A percentile compares a stretch with the other conserved stretches of the same genome.
Evolutionary conservation across 2,797 vertebrate genomes (phyloP).

Genomic region (Sebastes hubbsi): DNA sequence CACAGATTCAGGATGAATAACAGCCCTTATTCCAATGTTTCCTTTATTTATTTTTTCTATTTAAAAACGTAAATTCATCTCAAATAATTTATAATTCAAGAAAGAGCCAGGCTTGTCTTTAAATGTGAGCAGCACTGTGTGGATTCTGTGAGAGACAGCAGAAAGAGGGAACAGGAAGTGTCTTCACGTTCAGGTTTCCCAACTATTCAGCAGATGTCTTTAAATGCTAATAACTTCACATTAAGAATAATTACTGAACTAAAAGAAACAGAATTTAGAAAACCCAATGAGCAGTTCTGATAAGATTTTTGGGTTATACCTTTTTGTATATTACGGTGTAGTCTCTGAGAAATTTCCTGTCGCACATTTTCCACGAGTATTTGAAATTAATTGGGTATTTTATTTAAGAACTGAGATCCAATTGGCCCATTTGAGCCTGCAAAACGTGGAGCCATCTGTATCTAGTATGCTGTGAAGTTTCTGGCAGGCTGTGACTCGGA

Average conservation of each 20-base stretch:
- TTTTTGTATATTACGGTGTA: neutral
- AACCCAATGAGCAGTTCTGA: neutral
- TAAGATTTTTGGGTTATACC: neutral
- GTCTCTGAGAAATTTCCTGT: neutral
- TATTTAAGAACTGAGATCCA: neutral
- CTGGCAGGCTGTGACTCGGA: slow-evolving; percentile 15
- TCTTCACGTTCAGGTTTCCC: neutral
- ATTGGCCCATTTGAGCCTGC: neutral
- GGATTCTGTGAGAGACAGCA: neutral
- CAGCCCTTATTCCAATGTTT: neutral
- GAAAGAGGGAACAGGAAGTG: neutral
- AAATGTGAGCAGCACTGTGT: neutral
- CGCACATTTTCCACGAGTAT: neutral
- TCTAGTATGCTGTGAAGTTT: neutral
- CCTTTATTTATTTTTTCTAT: neutral
- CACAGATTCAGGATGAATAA: neutral
- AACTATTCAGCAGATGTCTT: neutral
- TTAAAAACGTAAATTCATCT: neutral
- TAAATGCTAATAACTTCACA: neutral
- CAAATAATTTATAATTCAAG: neutral
- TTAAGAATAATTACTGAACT: neutral
- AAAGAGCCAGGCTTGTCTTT: neutral
- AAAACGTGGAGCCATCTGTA: slow-evolving; percentile 16
- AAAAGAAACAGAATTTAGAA: neutral
- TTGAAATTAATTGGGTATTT: neutral